A percentile compares a stretch with the other conserved stretches of the same genome.
phyloP scores from a whole-genome alignment of 2,888 invertebrate species.

The Eurytoma californica region DNA sequence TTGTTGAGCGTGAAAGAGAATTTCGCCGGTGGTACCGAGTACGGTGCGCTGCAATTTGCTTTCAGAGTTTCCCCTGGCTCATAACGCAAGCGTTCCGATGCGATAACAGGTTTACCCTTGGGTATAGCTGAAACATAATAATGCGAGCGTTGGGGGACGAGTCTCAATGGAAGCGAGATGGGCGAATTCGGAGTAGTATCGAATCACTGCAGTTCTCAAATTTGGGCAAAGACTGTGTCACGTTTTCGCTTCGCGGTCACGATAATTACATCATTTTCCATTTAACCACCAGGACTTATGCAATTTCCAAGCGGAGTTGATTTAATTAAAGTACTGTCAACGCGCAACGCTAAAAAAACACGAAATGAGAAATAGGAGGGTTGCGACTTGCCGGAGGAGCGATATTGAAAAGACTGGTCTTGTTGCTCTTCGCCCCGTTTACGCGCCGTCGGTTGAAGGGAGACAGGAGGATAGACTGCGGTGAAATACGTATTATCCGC shows the following conservation, averaged over 20 bases:
- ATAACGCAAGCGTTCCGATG: slow-evolving; percentile 85
- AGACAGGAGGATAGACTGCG: too few species aligned
- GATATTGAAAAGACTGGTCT: slow-evolving; percentile 19
- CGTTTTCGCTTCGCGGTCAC: slow-evolving; percentile 44
- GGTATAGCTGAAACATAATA: slow-evolving; percentile 82
- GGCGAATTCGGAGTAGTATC: too few species aligned
- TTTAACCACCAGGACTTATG: slow-evolving; percentile 54
- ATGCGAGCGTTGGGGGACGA: slow-evolving; percentile 41
- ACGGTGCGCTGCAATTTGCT: slow-evolving; percentile 88
- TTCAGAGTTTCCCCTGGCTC: slow-evolving; percentile 84
- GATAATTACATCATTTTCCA: slow-evolving; percentile 59
- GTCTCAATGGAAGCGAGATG: too few species aligned
- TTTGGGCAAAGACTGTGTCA: slow-evolving; percentile 21
- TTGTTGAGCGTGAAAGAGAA: slow-evolving; percentile 84
- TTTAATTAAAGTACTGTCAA: slow-evolving; percentile 39
- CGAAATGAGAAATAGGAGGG: slow-evolving; percentile 22
- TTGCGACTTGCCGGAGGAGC: neutral
- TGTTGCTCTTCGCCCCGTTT: neutral
- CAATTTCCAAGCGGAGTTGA: slow-evolving; percentile 59
- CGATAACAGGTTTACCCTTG: slow-evolving; percentile 81
- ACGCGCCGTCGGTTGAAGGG: too few species aligned
- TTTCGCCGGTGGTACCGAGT: slow-evolving; percentile 85
- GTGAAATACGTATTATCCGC: too few species aligned
- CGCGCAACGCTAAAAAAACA: neutral
- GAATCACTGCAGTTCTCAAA: neutral